Evolutionary conservation across 2,797 vertebrate genomes (phyloP), one percentile per base, ranked within the genome.

Genomic region (Molossus alvarezi): DNA sequence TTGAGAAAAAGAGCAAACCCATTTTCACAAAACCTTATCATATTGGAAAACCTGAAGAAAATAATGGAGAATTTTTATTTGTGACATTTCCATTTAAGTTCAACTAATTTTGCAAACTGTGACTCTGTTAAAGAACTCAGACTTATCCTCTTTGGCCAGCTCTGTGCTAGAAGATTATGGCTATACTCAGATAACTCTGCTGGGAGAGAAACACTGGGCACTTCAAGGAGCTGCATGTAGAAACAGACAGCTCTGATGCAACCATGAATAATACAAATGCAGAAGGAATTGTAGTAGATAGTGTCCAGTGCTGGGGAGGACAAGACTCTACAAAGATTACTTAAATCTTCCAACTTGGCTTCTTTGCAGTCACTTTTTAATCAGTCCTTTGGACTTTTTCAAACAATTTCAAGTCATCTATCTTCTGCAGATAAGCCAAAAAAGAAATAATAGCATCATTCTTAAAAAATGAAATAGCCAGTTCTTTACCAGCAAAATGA

Each of bases 351-450:
- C 23, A 96, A 85, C 23, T 69, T 86, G 91, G 17, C 57, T 96
- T 94, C 92, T 69, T 95, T 76, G 27, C 76, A 84, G 73, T 95
- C 91, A 92, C 48, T 81, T 93, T 97, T 95, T 75, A 97, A 98
- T 73, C 48, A 93, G 37, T 77, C 48, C 76, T 91, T 88, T 51
- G 33, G 45, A 84, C 60, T 90, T 77, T 33, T 82, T 94, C 21
- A 90, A 85, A 81, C 23, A 73, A 89, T 79, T 27, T 21, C 25
- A 67, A 75, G 69, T 83, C 55, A 65, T 69, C n/a, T 77, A 48
- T 91, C 69, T 97, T 93, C 57, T 53, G 75, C 60, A 62, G 89
- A 87, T 17, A 92, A 69, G 58, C 9, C 73, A 96, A 89, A 75
- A 72, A 85, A 33, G 33, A 33, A 94, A 88, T 53, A 76, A 80